These are phyloP conservation scores for Eupeodes corollae DNA, from an alignment of 1,140 invertebrate genomes.

Conservation along the genomic window DNA sequence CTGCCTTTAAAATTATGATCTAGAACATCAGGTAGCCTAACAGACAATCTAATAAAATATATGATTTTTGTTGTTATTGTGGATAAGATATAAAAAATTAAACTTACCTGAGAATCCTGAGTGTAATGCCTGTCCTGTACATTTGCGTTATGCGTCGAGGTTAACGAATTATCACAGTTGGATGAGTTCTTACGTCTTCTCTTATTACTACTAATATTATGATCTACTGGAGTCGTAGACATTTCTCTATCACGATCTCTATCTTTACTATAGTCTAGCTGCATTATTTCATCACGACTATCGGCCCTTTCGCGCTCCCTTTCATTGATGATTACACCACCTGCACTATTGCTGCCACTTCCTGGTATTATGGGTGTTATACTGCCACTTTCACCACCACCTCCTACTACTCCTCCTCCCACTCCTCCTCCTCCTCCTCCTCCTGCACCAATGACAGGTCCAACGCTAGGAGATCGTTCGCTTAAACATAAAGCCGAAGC, in stretches of 20 bases:
- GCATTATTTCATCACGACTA: constrained; percentile 33
- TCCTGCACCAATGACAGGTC: constrained; percentile 16
- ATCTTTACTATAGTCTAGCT: constrained; percentile 33
- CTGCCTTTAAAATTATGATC: too few species aligned
- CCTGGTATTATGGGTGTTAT: constrained; percentile 4
- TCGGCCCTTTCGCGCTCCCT: constrained; percentile 27
- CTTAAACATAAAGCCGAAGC: constrained; percentile 26
- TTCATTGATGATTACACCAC: constrained; percentile 8
- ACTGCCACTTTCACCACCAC: constrained; percentile 8
- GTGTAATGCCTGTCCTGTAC: constrained; percentile 46
- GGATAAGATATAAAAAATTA: too few species aligned
- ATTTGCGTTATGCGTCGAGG: constrained; percentile 47
- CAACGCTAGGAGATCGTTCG: constrained; percentile 31
- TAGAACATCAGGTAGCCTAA: too few species aligned
- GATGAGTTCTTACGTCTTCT: constrained; percentile 58
- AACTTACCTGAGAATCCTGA: constrained; percentile 51
- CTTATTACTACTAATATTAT: constrained; percentile 44
- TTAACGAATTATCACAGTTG: constrained; percentile 53
- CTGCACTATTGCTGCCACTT: constrained; percentile 22
- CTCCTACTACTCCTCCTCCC: constrained; percentile 6
- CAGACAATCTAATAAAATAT: too few species aligned
- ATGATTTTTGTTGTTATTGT: too few species aligned
- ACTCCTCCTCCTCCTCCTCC: constrained; percentile 8
- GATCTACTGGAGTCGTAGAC: constrained; percentile 36
- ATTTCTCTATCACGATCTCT: constrained; percentile 30